phyloP scores from a whole-genome alignment of 2,797 vertebrate species.

The Danio jaintianensis region DNA sequence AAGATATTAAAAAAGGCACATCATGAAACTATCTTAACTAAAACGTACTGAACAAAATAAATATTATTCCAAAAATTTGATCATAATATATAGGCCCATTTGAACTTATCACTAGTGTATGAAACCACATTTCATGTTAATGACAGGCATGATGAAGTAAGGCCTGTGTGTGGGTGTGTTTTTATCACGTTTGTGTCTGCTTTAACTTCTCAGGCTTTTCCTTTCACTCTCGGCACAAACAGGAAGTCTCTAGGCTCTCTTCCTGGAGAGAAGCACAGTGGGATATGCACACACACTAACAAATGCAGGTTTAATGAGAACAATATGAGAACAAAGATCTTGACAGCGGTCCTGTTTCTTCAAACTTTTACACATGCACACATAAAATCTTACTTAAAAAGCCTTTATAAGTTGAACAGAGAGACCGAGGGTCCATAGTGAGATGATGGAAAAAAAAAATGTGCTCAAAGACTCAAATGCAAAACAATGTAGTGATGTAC shows the following conservation, averaged over 20 bases:
- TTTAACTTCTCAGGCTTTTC: slow-evolving; percentile 60
- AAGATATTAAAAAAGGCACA: background rate
- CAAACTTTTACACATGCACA: slow-evolving; percentile 15
- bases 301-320: slow-evolving; percentile 27
- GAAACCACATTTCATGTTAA: background rate
- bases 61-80: too few relatives aligned
- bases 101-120: background rate
- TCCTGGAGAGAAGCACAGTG: slow-evolving; percentile 65
- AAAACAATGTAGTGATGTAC: background rate
- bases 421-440: background rate
- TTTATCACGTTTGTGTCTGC: slow-evolving; percentile 45
- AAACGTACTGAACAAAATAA: background rate
- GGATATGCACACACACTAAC: slow-evolving; percentile 53
- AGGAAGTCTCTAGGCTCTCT: slow-evolving; percentile 71
- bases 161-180: slow-evolving; percentile 40
- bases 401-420: slow-evolving; percentile 23
- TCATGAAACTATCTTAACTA: background rate
- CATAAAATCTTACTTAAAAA: slow-evolving; percentile 16
- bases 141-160: slow-evolving; percentile 27
- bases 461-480: slow-evolving; percentile 4
- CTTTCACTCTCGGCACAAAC: slow-evolving; percentile 69
- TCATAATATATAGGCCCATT: background rate
- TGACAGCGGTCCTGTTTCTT: background rate
- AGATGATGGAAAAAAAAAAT: background rate
- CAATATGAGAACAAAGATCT: slow-evolving; percentile 5